Percentiles rank a stretch among this genome's conserved stretches.
Conservation (phyloP, 2,888 invertebrate genomes). For the Athalia cordata region DNA sequence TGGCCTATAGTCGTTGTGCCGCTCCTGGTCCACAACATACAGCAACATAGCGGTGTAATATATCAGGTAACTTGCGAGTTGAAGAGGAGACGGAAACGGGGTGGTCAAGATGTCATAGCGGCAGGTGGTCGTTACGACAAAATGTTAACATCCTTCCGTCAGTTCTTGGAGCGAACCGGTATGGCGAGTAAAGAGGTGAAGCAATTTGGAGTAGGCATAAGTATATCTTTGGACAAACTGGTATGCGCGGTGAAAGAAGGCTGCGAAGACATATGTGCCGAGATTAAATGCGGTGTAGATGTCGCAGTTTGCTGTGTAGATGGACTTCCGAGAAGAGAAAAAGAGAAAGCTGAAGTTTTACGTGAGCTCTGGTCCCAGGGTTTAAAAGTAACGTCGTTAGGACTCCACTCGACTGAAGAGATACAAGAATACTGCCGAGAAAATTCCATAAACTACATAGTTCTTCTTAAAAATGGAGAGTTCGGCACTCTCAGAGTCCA, state of each 20-base stretch:
- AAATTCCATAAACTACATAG: slow-evolving; percentile 75
- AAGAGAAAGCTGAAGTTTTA: slow-evolving; percentile 76
- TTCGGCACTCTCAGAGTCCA: slow-evolving; percentile 76
- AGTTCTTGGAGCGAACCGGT: slow-evolving; percentile 71
- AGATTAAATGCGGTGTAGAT: slow-evolving; percentile 76
- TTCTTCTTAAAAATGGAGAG: slow-evolving; percentile 80
- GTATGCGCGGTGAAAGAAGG: slow-evolving; percentile 78
- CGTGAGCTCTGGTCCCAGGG: slow-evolving; percentile 84
- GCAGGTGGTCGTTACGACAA: slow-evolving; percentile 93
- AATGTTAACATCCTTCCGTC: slow-evolving; percentile 84
- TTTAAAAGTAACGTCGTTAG: slow-evolving; percentile 79
- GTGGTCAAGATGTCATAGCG: slow-evolving; percentile 84
- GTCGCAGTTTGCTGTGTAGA: slow-evolving; percentile 81
- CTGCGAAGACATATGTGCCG: slow-evolving; percentile 70
- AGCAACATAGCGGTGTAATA: slow-evolving; percentile 81
- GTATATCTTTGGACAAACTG: slow-evolving; percentile 88
- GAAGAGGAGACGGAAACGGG: slow-evolving; percentile 75
- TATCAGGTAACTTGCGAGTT: slow-evolving; percentile 81
- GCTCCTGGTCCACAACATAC: slow-evolving; percentile 78
- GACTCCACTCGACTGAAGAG: slow-evolving; percentile 79
- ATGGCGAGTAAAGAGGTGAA: slow-evolving; percentile 67
- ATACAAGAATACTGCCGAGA: slow-evolving; percentile 72
- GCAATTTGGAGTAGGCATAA: slow-evolving; percentile 86
- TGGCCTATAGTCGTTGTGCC: slow-evolving; percentile 78
- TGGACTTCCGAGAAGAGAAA: slow-evolving; percentile 77